Percentiles rank a stretch among this genome's conserved stretches.
Evolutionary conservation across 2,888 invertebrate genomes (phyloP).

Genomic region (Aromia moschata): DNA sequence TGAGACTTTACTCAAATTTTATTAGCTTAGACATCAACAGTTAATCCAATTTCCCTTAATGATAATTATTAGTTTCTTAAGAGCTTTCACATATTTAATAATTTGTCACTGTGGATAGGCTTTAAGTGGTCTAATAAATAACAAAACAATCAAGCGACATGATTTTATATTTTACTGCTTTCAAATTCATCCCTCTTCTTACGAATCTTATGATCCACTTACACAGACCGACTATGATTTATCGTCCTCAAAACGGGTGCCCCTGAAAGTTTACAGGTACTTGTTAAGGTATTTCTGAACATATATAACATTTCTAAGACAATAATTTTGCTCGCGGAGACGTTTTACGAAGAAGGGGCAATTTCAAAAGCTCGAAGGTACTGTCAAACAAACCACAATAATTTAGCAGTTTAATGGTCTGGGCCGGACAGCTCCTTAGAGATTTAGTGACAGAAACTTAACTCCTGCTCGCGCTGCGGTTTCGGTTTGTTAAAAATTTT

Average conservation of each 20-base stretch:
- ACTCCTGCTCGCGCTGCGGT: constrained; percentile 37
- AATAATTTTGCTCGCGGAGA: constrained; percentile 51
- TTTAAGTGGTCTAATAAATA: too few species aligned
- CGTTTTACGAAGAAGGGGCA: constrained; percentile 48
- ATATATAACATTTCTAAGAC: constrained; percentile 50
- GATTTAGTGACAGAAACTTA: constrained; percentile 35
- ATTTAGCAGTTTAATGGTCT: constrained; percentile 56
- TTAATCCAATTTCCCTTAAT: too few species aligned
- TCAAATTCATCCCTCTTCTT: too few species aligned
- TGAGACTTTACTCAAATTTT: too few species aligned
- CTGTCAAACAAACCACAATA: constrained; percentile 61
- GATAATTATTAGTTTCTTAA: too few species aligned
- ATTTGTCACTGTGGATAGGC: too few species aligned
- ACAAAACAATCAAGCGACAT: too few species aligned
- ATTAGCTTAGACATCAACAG: too few species aligned
- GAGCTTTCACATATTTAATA: too few species aligned
- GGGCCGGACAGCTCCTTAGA: constrained; percentile 47
- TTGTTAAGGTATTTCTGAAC: neutral
- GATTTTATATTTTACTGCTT: too few species aligned
- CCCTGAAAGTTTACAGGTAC: neutral
- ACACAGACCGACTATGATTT: too few species aligned
- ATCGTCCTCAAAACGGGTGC: neutral
- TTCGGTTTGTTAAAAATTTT: constrained; percentile 8
- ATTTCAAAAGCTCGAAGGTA: constrained; percentile 55
- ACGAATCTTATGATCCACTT: too few species aligned